Percentiles rank a stretch among this genome's conserved stretches.
phyloP scores from a whole-genome alignment of 2,888 invertebrate species.

The Xestia rhomboidea region DNA sequence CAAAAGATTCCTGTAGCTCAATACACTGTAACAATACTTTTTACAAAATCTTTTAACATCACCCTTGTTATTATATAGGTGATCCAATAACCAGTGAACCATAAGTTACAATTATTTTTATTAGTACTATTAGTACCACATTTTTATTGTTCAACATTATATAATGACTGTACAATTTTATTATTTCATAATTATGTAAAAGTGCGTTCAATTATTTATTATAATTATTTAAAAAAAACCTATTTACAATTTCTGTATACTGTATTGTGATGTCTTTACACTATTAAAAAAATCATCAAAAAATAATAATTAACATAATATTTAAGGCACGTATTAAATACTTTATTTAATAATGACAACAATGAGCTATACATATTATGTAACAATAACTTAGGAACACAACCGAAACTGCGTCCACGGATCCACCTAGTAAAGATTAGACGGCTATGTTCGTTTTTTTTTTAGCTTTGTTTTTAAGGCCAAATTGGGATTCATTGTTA shows the following conservation, averaged over 20 bases:
- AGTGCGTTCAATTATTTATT: slow-evolving; percentile 37
- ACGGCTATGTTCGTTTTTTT: not conserved
- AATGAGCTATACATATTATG: slow-evolving; percentile 15
- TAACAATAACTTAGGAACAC: not conserved
- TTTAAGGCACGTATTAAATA: slow-evolving; percentile 59
- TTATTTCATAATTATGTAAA: slow-evolving; percentile 54
- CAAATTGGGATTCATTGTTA: not conserved
- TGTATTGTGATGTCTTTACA: slow-evolving; percentile 60
- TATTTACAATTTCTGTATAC: slow-evolving; percentile 60
- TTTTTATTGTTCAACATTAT: slow-evolving; percentile 41
- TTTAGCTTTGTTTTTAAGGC: not conserved
- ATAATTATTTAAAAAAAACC: slow-evolving; percentile 34
- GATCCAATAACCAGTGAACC: slow-evolving; percentile 7
- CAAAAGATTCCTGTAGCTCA: not conserved
- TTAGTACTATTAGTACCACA: slow-evolving; percentile 57
- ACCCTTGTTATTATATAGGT: slow-evolving; percentile 4
- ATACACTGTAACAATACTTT: slow-evolving; percentile 1
- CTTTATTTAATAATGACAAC: slow-evolving; percentile 51
- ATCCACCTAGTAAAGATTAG: not conserved
- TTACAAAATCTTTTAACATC: slow-evolving; percentile 13
- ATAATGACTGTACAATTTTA: slow-evolving; percentile 50
- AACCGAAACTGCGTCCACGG: not conserved
- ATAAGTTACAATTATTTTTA: slow-evolving; percentile 35
- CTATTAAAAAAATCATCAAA: slow-evolving; percentile 53
- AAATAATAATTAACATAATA: slow-evolving; percentile 58